Conservation (phyloP, 2,888 invertebrate species). For the Melanargia galathea region DNA sequence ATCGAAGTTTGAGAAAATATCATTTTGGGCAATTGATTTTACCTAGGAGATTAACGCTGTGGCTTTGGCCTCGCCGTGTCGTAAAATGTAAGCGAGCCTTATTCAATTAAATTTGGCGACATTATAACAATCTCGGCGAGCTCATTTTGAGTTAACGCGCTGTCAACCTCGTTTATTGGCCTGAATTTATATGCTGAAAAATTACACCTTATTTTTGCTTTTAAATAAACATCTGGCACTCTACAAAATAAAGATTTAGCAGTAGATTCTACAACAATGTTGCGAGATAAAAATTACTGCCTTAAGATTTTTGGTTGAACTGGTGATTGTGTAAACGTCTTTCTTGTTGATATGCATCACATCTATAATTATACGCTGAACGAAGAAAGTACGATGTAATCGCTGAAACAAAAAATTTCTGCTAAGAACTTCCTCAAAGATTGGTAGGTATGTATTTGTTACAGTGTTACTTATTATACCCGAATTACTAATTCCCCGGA, state of each 20-base stretch:
- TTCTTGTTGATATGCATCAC: too few species aligned
- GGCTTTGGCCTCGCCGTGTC: slow-evolving; percentile 69
- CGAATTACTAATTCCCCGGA: too few species aligned
- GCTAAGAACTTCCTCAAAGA: too few species aligned
- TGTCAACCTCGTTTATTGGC: slow-evolving; percentile 61
- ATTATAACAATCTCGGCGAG: slow-evolving; percentile 76
- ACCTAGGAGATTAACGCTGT: slow-evolving; percentile 72
- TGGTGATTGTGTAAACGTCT: neutral
- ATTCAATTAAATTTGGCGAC: slow-evolving; percentile 79
- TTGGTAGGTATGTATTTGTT: too few species aligned
- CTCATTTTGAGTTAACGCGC: slow-evolving; percentile 66
- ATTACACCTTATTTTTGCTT: slow-evolving; percentile 21
- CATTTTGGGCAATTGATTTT: slow-evolving; percentile 80
- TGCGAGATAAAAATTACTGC: neutral
- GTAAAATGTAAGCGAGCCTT: slow-evolving; percentile 79
- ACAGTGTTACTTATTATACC: too few species aligned
- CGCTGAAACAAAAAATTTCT: too few species aligned
- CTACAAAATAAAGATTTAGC: neutral
- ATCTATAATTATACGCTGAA: too few species aligned
- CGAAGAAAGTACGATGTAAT: too few species aligned
- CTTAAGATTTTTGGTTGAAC: neutral
- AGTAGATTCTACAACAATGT: neutral
- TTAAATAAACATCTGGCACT: slow-evolving; percentile 13
- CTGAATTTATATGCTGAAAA: slow-evolving; percentile 52
- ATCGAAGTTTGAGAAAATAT: slow-evolving; percentile 55